Percentiles rank a stretch among this genome's conserved stretches.
phyloP scores from a whole-genome alignment of 2,797 vertebrate species.

The Pachyuromys duprasi region DNA sequence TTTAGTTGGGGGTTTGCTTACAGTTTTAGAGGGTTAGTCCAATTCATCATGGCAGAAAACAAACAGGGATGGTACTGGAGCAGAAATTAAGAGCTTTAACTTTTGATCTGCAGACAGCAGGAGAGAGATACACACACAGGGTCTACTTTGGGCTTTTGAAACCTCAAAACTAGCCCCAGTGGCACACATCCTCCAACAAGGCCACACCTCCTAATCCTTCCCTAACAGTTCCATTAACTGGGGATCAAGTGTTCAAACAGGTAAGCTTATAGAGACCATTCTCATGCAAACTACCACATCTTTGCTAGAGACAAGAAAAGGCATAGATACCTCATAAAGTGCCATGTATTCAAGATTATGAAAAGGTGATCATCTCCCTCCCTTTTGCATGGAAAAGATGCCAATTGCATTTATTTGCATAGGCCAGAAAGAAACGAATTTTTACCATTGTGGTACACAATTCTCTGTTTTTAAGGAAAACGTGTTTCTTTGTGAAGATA shows the following conservation, averaged over 20 bases:
- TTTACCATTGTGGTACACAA: not conserved
- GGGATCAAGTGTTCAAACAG: not conserved
- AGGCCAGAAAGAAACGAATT: not conserved
- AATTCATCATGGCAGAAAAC: not conserved
- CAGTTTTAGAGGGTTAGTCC: not conserved
- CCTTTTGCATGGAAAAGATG: slow-evolving; percentile 11
- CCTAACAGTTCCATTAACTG: not conserved
- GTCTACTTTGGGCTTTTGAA: not conserved
- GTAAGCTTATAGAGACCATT: not conserved
- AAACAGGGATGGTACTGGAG: not conserved
- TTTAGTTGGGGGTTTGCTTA: not conserved
- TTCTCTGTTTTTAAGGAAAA: slow-evolving; percentile 19
- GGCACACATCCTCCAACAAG: not conserved
- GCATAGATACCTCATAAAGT: not conserved
- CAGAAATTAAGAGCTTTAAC: not conserved
- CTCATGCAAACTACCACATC: not conserved
- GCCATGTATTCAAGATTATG: not conserved
- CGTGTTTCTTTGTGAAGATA: not conserved
- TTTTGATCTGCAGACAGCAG: no score
- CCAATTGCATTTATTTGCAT: not conserved
- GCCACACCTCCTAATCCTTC: not conserved
- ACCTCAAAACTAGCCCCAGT: not conserved
- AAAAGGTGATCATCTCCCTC: not conserved
- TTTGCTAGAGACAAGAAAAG: slow-evolving; percentile 49
- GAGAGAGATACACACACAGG: not conserved